Conservation (phyloP, 2,113 vertebrate genomes). For the Baryphthengus martii region DNA sequence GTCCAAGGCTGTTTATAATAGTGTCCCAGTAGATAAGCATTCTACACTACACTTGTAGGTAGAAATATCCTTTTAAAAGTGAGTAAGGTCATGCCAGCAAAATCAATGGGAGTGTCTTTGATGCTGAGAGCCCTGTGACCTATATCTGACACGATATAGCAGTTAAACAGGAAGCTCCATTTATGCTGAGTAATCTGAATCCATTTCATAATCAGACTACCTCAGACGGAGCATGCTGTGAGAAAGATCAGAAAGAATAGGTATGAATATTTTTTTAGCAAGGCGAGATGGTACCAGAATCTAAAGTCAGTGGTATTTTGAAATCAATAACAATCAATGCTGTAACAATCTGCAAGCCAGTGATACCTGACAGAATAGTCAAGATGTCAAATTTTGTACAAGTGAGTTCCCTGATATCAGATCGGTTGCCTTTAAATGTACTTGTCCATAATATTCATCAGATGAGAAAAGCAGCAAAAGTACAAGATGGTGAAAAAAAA, state of each 20-base stretch:
- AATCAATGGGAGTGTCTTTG: not conserved
- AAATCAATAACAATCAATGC: slow-evolving; percentile 39
- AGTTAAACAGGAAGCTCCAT: not conserved
- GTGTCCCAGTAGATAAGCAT: not conserved
- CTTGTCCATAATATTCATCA: not conserved
- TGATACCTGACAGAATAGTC: not conserved
- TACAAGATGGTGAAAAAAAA: not conserved
- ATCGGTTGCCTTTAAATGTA: not conserved
- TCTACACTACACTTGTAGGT: not conserved
- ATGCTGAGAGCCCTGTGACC: not conserved
- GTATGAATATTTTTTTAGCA: not conserved
- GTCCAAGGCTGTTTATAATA: not conserved
- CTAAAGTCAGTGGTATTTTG: not conserved
- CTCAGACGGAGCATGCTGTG: not conserved
- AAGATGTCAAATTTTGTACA: not conserved
- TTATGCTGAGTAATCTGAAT: not conserved
- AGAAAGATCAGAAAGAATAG: not conserved
- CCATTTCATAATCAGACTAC: not conserved
- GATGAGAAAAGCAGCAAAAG: not conserved
- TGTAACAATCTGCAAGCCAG: not conserved
- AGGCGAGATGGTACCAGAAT: not conserved
- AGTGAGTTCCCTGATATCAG: not conserved
- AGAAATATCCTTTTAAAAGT: not conserved
- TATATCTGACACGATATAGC: not conserved
- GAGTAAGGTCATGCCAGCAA: not conserved